Conservation (phyloP, 1,140 invertebrate species). For the Chrysopa pallens region DNA sequence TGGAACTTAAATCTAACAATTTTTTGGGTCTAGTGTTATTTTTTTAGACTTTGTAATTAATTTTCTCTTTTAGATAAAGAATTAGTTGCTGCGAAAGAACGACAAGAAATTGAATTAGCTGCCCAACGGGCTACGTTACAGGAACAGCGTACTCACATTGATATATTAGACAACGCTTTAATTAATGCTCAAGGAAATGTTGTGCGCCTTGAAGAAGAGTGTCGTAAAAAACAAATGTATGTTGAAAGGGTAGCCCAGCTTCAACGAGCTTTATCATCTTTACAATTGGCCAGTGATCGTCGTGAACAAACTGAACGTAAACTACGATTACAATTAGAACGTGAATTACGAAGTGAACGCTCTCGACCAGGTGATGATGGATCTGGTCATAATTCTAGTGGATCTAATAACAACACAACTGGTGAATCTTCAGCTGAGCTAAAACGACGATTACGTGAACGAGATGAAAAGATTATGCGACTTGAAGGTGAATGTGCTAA, state of each 20-base stretch:
- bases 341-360: slow-evolving; percentile 52
- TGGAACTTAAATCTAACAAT: too few relatives aligned
- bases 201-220: slow-evolving; percentile 73
- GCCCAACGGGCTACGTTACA: slow-evolving; percentile 75
- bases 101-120: slow-evolving; percentile 78
- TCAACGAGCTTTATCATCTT: slow-evolving; percentile 62
- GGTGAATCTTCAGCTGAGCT: slow-evolving; percentile 43
- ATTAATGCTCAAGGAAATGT: slow-evolving; percentile 82
- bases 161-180: slow-evolving; percentile 78
- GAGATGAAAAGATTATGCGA: slow-evolving; percentile 64
- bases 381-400: slow-evolving; percentile 9
- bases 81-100: slow-evolving; percentile 64
- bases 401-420: slow-evolving; percentile 13
- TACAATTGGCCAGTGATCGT: slow-evolving; percentile 67
- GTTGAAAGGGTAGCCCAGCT: slow-evolving; percentile 69
- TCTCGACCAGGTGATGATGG: slow-evolving; percentile 17
- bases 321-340: slow-evolving; percentile 58
- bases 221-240: slow-evolving; percentile 67
- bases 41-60: too few relatives aligned
- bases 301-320: slow-evolving; percentile 70
- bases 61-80: slow-evolving; percentile 73
- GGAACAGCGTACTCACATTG: slow-evolving; percentile 83
- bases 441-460: slow-evolving; percentile 46
- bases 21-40: too few relatives aligned
- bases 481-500: slow-evolving; percentile 68